Evolutionary conservation across 2,888 invertebrate genomes (phyloP).

Genomic region (Diarsia mendica): DNA sequence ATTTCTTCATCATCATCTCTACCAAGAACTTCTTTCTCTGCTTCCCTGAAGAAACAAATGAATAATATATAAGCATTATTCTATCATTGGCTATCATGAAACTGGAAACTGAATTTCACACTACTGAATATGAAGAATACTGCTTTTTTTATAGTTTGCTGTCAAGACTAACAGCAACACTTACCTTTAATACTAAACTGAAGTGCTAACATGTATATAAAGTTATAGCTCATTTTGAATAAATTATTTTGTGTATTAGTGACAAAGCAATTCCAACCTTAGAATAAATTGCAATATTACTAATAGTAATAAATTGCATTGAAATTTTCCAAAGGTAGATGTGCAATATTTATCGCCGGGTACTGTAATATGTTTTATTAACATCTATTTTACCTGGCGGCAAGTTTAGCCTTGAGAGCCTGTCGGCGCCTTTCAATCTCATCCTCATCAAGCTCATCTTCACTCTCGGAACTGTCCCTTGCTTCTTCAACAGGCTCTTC

Average conservation of each 20-base stretch:
- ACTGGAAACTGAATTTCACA: background rate
- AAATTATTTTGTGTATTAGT: too few species aligned
- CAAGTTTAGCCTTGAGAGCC: slow-evolving; percentile 85
- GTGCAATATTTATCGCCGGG: too few species aligned
- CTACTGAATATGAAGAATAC: background rate
- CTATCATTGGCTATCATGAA: background rate
- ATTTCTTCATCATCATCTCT: slow-evolving; percentile 93
- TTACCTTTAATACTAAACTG: background rate
- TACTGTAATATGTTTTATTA: background rate
- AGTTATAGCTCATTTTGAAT: too few species aligned
- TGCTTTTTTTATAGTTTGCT: background rate
- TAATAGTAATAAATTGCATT: too few species aligned
- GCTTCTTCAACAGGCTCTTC: slow-evolving; percentile 86
- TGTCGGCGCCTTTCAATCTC: slow-evolving; percentile 96
- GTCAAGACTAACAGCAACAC: background rate
- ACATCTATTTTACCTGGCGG: slow-evolving; percentile 80
- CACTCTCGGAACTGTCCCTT: slow-evolving; percentile 91
- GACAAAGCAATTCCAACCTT: background rate
- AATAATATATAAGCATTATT: background rate
- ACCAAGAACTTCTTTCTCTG: slow-evolving; percentile 93
- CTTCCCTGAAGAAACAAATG: slow-evolving; percentile 85
- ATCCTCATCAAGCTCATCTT: slow-evolving; percentile 95
- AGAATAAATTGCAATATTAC: too few species aligned
- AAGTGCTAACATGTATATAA: background rate
- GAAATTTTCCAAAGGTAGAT: too few species aligned